Conservation (phyloP, 2,888 invertebrate genomes). For the Carpatolechia fugitivella region DNA sequence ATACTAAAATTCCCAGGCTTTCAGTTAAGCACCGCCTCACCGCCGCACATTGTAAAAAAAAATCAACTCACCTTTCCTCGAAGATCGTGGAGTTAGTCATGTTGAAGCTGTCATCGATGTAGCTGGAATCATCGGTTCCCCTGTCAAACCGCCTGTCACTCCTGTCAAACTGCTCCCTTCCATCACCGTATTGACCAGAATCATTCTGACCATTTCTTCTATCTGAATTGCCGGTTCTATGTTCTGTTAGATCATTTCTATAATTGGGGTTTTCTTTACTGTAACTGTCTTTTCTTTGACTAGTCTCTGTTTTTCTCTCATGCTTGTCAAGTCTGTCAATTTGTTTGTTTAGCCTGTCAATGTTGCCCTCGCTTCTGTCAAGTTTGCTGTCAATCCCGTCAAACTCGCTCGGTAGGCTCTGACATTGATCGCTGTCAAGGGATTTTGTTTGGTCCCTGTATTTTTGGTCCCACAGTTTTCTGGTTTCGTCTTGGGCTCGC, state of each 20-base stretch:
- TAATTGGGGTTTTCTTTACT: neutral
- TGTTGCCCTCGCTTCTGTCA: slow-evolving; percentile 19
- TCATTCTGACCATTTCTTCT: neutral
- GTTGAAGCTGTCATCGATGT: slow-evolving; percentile 52
- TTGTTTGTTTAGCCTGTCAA: slow-evolving; percentile 1
- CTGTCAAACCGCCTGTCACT: slow-evolving; percentile 20
- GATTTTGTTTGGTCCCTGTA: slow-evolving; percentile 45
- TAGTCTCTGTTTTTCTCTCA: neutral
- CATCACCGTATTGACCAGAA: neutral
- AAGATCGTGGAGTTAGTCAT: slow-evolving; percentile 53
- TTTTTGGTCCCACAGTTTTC: slow-evolving; percentile 88
- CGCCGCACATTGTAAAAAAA: neutral
- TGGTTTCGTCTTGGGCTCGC: slow-evolving; percentile 92
- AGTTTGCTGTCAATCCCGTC: slow-evolving; percentile 20
- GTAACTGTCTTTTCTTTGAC: slow-evolving; percentile 2
- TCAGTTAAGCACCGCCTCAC: too few species aligned
- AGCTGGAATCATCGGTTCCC: slow-evolving; percentile 43
- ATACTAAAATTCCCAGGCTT: too few species aligned
- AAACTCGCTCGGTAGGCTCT: slow-evolving; percentile 34
- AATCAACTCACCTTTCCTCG: slow-evolving; percentile 62
- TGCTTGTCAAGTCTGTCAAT: neutral
- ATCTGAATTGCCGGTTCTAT: neutral
- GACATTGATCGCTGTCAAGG: slow-evolving; percentile 45
- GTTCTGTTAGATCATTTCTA: neutral
- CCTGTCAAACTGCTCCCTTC: neutral